These are phyloP conservation scores for Clinocottus analis DNA, from an alignment of 2,113 vertebrate genomes.

Conservation along the genomic window DNA sequence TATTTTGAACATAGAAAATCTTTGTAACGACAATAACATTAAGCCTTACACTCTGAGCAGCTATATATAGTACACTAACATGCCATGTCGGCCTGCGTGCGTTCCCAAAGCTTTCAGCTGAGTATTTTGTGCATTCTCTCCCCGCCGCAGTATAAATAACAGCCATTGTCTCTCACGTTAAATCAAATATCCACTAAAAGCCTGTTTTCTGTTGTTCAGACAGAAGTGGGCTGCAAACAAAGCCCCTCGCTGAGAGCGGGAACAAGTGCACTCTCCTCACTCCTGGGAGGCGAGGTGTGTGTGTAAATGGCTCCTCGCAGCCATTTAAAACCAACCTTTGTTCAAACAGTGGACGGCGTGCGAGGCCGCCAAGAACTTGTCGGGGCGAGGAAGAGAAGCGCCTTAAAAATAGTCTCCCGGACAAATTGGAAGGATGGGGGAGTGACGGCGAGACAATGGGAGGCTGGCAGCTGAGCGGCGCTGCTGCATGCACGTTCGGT, in stretches of 20 bases:
- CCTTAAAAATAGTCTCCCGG: conserved; percentile 17
- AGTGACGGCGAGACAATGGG: conserved; percentile 32
- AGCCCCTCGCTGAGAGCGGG: conserved; percentile 26
- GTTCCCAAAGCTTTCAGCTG: conserved; percentile 58
- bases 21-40: neutral
- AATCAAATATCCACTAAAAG: conserved; percentile 65
- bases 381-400: conserved; percentile 53
- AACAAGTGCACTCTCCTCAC: conserved; percentile 69
- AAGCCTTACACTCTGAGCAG: neutral
- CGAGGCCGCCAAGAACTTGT: conserved; percentile 48
- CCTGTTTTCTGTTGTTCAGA: conserved; percentile 56
- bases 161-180: conserved; percentile 61
- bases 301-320: conserved; percentile 34
- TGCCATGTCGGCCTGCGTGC: neutral
- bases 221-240: conserved; percentile 66
- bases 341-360: conserved; percentile 21
- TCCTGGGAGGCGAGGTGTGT: conserved; percentile 61
- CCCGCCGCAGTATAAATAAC: conserved; percentile 61
- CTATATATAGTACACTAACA: conserved; percentile 1
- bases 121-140: conserved; percentile 22
- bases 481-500: neutral
- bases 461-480: conserved; percentile 35
- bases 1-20: too few relatives aligned
- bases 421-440: conserved; percentile 20
- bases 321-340: conserved; percentile 53